Evolutionary conservation across 2,113 vertebrate species (phyloP).

Genomic region (Cyanoramphus novaezelandiae): DNA sequence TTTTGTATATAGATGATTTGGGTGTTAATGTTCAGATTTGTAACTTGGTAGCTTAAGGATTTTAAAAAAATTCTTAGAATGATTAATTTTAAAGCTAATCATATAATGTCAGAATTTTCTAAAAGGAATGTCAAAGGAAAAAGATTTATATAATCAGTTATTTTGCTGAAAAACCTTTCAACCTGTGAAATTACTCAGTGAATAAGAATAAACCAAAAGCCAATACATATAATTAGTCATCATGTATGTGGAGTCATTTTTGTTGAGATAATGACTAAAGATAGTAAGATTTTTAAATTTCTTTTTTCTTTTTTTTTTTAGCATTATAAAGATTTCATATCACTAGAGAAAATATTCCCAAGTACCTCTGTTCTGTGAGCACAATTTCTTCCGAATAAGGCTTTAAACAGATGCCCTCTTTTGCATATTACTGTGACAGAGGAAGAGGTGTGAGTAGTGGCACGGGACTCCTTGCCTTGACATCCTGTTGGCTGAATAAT

Average conservation of each 20-base stretch:
- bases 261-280: neutral
- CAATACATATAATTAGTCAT: neutral
- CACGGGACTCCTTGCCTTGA: neutral
- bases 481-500: neutral
- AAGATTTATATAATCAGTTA: neutral
- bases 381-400: neutral
- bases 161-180: neutral
- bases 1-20: neutral
- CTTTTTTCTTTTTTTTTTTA: neutral
- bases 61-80: neutral
- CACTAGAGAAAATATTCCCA: neutral
- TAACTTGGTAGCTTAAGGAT: neutral
- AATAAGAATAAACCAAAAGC: neutral
- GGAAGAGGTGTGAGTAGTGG: neutral
- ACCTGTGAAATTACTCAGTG: neutral
- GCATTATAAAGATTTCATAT: neutral
- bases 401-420: neutral
- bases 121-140: neutral
- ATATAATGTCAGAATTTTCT: constrained; percentile 18
- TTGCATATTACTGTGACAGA: neutral
- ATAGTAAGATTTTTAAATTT: neutral
- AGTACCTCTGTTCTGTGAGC: neutral
- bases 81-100: constrained; percentile 28
- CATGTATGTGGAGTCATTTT: neutral
- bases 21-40: neutral